Evolutionary conservation across 2,797 vertebrate genomes (phyloP), one percentile per base, ranked within the genome.

Genomic region (Falco rusticolus): DNA sequence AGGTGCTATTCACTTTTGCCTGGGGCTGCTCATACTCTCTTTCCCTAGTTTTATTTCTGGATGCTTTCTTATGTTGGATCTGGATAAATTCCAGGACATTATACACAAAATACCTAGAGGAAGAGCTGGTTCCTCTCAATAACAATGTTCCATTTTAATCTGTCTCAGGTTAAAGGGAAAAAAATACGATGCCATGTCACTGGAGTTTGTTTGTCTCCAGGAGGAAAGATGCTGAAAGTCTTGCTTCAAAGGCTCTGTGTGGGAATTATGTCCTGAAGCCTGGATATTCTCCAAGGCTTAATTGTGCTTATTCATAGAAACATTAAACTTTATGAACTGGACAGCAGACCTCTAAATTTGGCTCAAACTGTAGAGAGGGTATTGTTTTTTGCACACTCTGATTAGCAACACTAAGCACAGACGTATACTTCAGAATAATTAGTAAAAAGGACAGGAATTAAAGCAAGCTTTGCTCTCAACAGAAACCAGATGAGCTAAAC

Each of bases 311-410:
- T 96, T 96, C 88, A 87, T 84, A 83, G 77, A 92, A 94, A 82
- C 66, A 20, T 68, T 92, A 47, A 94, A 93, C 74, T 96, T 96
- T 57, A 74, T 93, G 75, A 94, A 93, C 54, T 77, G 92, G 94
- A 57, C 86, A 90, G 81, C 86, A 96, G 86, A 93, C n/a, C 45
- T 95, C 81, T 89, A 83, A 89, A 90, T 90, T 90, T 96, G 94
- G 53, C 81, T 94, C 37, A 61, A 9, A 84, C 33, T 85, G 41
- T 3, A 9, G 53, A 74, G 45, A 68, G 50, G 11, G 66, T 68
- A 13, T 93, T 93, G 85, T 6, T 84, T 70, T 87, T 45, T 90
- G 41, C 26, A 51, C 31, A 25, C 37, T 75, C 72, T 70, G 63
- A 87, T 92, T 91, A 84, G 59, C 72, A 81, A 14, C 72, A 65